Evolutionary conservation across 2,797 vertebrate species (phyloP), one percentile per base, ranked within the genome.

Genomic region (Aselliscus stoliczkanus): DNA sequence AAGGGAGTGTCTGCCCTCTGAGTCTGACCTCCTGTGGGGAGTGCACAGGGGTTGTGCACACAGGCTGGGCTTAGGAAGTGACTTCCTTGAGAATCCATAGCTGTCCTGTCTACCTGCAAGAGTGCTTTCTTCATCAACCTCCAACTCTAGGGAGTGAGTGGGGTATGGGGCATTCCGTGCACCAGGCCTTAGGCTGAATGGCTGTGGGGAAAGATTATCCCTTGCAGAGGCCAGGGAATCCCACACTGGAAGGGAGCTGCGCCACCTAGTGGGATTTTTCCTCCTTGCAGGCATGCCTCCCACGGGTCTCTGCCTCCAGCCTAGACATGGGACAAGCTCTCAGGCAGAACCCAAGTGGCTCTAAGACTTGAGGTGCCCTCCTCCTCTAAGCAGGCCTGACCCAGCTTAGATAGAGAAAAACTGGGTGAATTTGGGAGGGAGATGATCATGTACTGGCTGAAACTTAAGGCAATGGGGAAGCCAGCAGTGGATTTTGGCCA

Each of bases 221-320:
- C 47, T 47, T 15, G 47, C 56, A 13, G 1, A 9, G 1, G 20
- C 17, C 4, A 0, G n/a, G 52, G 67, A 94, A 50, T 70, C 31
- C 70, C 72, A 44, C 13, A 76, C 4, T 27, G 72, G 77, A 44
- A 60, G 84, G 17, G n/a, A 81, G 90, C 88, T 88, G 92, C 90
- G 97, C 97, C 97, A 95, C 60, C 97, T 97, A 60, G 93, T 96
- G 97, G 96, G 0, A 0, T 4, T 90, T 93, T n/a, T 0, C 1
- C 29, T 72, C 69, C 67, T 92, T 92, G 92, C 94, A 92, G 87
- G 64, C 42, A 60, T 56, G 10, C 50, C 50, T 72, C 23, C 4
- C 42, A 23, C 47, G 4, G 13, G 0, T 34, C 0, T 14, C 34
- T 2, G 70, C 69, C 58, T 88, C 23, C 50, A n/a, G 52, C 47